A percentile compares a stretch with the other conserved stretches of the same genome.
These are phyloP conservation scores for Ispidina picta DNA, from an alignment of 2,797 vertebrate species.

Conservation along the genomic window DNA sequence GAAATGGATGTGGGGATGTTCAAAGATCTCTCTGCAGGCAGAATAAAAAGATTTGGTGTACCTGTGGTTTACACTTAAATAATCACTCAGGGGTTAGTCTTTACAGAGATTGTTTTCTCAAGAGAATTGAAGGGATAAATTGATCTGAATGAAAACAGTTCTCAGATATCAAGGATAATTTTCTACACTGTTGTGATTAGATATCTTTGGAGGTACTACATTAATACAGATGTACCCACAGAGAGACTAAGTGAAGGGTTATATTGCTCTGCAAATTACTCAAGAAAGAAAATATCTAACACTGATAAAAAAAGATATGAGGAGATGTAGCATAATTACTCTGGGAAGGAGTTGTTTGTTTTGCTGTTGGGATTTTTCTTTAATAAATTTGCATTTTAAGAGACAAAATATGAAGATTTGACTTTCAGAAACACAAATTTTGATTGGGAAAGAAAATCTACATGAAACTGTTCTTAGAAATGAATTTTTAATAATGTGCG, in stretches of 20 bases:
- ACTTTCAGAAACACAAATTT: background rate
- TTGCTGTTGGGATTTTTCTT: background rate
- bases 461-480: background rate
- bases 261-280: background rate
- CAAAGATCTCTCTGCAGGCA: constrained; percentile 16
- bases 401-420: background rate
- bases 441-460: background rate
- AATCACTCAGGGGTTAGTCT: constrained; percentile 6
- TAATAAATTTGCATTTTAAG: background rate
- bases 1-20: background rate
- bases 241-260: background rate
- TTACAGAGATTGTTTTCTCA: constrained; percentile 12
- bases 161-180: constrained; percentile 15
- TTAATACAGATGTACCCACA: background rate
- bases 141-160: constrained; percentile 38
- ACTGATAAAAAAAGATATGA: background rate
- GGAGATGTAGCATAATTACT: background rate
- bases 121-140: constrained; percentile 14
- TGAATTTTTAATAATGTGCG: background rate
- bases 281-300: background rate
- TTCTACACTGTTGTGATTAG: background rate
- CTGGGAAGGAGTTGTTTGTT: background rate
- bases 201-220: background rate
- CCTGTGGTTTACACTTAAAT: constrained; percentile 28
- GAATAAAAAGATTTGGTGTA: constrained; percentile 32